Evolutionary conservation across 2,888 invertebrate genomes (phyloP).

Genomic region (Agrochola circellaris): DNA sequence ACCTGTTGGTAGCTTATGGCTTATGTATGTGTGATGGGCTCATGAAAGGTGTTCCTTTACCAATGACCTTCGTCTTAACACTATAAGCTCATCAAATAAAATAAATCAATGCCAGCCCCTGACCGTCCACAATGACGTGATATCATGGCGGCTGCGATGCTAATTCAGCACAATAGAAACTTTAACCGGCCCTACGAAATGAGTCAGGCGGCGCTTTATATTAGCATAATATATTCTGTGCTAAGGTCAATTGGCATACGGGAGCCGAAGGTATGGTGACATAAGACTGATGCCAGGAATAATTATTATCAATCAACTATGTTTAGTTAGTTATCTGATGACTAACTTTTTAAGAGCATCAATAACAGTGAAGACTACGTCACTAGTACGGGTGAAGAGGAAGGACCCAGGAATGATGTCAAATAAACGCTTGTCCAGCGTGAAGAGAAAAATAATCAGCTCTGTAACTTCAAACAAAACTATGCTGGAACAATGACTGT

Average conservation of each 20-base stretch:
- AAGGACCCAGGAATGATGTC: too few species aligned
- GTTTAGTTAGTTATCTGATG: too few species aligned
- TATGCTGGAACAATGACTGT: neutral
- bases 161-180: constrained; percentile 50
- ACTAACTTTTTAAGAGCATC: neutral
- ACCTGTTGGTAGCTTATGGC: too few species aligned
- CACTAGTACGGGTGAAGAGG: too few species aligned
- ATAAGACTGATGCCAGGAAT: constrained; percentile 28
- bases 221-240: constrained; percentile 57
- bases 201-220: constrained; percentile 54
- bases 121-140: constrained; percentile 69
- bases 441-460: too few species aligned
- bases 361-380: neutral
- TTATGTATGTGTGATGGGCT: too few species aligned
- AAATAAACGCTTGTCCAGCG: too few species aligned
- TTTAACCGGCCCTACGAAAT: constrained; percentile 47
- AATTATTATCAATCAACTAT: constrained; percentile 3
- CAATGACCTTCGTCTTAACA: constrained; percentile 32
- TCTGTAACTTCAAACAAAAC: neutral
- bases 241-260: constrained; percentile 52
- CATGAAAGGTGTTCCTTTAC: neutral
- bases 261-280: constrained; percentile 41
- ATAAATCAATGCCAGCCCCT: constrained; percentile 65
- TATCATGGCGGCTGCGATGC: constrained; percentile 62
- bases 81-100: constrained; percentile 47